These are phyloP conservation scores for Orientallactaga bullata DNA, from an alignment of 2,113 vertebrate species.

Conservation along the genomic window DNA sequence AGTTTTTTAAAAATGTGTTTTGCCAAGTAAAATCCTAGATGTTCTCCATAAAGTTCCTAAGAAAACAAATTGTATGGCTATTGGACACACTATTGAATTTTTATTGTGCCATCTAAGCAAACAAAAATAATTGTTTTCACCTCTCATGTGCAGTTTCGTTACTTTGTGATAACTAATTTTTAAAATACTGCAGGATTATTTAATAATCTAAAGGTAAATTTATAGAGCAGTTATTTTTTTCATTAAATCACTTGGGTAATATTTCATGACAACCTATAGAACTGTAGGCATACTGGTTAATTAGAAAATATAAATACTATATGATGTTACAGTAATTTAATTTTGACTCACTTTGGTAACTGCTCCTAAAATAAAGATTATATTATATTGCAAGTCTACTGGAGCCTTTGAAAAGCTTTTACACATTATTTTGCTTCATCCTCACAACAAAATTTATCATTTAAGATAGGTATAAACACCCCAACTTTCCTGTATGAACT, in stretches of 20 bases:
- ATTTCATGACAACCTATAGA: not conserved
- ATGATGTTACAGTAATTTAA: not conserved
- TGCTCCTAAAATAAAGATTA: slow-evolving; percentile 21
- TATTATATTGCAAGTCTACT: not conserved
- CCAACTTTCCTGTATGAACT: not conserved
- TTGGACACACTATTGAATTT: slow-evolving; percentile 18
- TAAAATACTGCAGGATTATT: slow-evolving; percentile 12
- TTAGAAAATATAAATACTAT: not conserved
- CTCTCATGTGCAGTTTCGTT: slow-evolving; percentile 34
- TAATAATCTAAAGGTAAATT: slow-evolving; percentile 2
- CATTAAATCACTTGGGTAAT: not conserved
- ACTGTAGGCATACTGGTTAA: not conserved
- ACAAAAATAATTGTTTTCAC: slow-evolving; percentile 3
- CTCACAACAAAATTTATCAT: not conserved
- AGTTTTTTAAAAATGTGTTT: slow-evolving; percentile 52
- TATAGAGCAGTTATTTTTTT: slow-evolving; percentile 2
- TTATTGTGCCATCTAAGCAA: slow-evolving; percentile 1
- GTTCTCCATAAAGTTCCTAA: slow-evolving; percentile 26
- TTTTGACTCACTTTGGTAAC: not conserved
- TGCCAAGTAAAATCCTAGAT: slow-evolving; percentile 23
- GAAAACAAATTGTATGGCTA: not conserved
- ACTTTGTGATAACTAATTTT: not conserved
- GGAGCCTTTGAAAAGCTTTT: not conserved
- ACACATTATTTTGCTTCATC: not conserved
- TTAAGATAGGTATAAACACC: not conserved